Percentiles rank a stretch among this genome's conserved stretches.
Evolutionary conservation across 2,797 vertebrate genomes (phyloP).

Genomic region (Chloroceryle amazona): DNA sequence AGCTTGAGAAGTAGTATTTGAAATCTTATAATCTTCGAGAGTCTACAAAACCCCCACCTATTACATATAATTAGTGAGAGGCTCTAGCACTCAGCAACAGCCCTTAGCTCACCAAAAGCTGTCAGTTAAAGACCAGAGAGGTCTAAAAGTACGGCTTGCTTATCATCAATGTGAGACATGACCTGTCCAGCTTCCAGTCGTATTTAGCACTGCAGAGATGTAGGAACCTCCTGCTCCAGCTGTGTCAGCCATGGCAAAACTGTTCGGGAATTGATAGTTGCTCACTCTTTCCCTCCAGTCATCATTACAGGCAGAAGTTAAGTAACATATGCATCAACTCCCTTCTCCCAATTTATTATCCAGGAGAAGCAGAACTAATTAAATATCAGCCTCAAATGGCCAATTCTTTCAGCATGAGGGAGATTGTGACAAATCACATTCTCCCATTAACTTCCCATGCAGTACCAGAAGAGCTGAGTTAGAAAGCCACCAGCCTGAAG

Average conservation of each 20-base stretch:
- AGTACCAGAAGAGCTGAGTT: not conserved
- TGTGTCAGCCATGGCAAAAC: not conserved
- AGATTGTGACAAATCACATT: constrained; percentile 1
- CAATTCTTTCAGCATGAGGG: constrained; percentile 5
- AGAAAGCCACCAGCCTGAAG: constrained; percentile 20
- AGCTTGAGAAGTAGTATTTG: not conserved
- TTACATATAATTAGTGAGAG: rapidly evolving
- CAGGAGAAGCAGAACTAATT: constrained; percentile 37
- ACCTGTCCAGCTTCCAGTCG: not conserved
- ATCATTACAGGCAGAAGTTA: not conserved
- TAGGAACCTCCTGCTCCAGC: not conserved
- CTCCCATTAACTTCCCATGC: not conserved
- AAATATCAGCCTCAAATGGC: constrained; percentile 25
- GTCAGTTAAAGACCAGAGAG: not conserved
- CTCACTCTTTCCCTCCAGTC: not conserved
- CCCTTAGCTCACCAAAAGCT: not conserved
- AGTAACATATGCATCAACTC: not conserved
- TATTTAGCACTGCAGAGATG: not conserved
- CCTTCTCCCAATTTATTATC: not conserved
- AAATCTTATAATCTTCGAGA: not conserved
- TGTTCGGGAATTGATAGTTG: not conserved
- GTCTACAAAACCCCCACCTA: rapidly evolving
- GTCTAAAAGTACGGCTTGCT: not conserved
- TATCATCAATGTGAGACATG: rapidly evolving
- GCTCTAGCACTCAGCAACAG: not conserved